Base-by-base conservation (phyloP, 2,113 vertebrate species). In the Labeo catla region DNA sequence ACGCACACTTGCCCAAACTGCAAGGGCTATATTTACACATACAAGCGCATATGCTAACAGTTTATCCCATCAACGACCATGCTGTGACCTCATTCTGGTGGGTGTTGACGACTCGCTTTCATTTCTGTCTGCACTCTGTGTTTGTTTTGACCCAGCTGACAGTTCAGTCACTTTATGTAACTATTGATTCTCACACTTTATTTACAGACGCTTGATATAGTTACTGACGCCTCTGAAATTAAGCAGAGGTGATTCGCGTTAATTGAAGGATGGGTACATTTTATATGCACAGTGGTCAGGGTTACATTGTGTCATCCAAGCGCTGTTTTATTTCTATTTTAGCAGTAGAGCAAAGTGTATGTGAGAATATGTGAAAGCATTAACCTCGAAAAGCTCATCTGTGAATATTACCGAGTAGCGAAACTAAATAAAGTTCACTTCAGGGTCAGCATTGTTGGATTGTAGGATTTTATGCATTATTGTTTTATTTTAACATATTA, bases 1-100 rank as follows among this genome's bases (percentile, higher is more conserved):
- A 99, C 97, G 0, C 98, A 99, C 93, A 98, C 96, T 28, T 99
- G 98, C 91, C 98, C 98, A 88, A 96, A 96, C 94, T 99, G 98
- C 94, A 99, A 99, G 95, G 98, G 97, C 92, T 98, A 99, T 86
- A 99, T 99, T 93, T 99, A 98, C 94, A 98, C 97, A 57, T 99
- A 99, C 96, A 98, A 98, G 93, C 98, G 98, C 93, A 96, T 97
- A 95, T 99, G 98, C 96, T 99, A 97, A 94, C 93, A 84, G 72
- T 68, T 72, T 80, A 80, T 68, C 8, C n/a, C 88, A 90, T 86
- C 12, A 78, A 88, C 52, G 59, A 88, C 88, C 87, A 88, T 86
- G 57, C 79, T 81, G 79, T 65, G 43, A 84, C 86, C 84, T 87
- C 87, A 79, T 87, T 79, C 83, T 87, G 90, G 89, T 90, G 91